phyloP scores from a whole-genome alignment of 2,113 vertebrate species.

The Notarius lentiginosus region DNA sequence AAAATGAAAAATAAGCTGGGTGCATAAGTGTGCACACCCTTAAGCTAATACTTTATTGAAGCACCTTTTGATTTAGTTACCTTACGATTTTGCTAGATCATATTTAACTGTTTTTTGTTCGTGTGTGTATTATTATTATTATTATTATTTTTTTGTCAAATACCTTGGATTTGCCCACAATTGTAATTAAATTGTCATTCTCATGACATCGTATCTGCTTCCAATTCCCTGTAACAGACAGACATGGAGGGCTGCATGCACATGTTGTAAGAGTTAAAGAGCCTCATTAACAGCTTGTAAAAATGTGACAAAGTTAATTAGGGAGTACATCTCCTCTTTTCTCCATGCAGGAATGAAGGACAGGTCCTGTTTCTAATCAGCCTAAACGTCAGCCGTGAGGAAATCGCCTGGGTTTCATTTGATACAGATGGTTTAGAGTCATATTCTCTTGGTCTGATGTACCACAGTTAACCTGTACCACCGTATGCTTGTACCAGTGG shows the following conservation, averaged over 20 bases:
- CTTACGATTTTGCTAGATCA: not conserved
- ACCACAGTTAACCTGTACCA: conserved; percentile 12
- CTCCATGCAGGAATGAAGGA: conserved; percentile 46
- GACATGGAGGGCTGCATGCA: conserved; percentile 21
- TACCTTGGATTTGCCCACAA: conserved; percentile 7
- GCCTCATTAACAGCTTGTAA: conserved; percentile 55
- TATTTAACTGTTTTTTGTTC: not conserved
- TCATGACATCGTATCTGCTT: conserved; percentile 41
- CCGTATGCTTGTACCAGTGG: too few relatives aligned
- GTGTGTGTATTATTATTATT: not conserved
- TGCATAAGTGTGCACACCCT: too few relatives aligned
- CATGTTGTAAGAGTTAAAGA: conserved; percentile 49
- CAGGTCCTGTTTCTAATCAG: conserved; percentile 58
- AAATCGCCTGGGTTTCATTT: conserved; percentile 49
- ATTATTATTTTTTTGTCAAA: not conserved
- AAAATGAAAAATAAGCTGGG: too few relatives aligned
- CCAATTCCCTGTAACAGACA: conserved; percentile 39
- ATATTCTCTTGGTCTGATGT: not conserved
- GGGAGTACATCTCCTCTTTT: conserved; percentile 46
- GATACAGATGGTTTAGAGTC: conserved; percentile 45
- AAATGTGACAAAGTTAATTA: conserved; percentile 57
- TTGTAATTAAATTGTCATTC: conserved; percentile 35
- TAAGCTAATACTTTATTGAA: too few relatives aligned
- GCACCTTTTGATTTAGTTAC: too few relatives aligned
- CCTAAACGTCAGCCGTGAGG: conserved; percentile 10